These are phyloP conservation scores for Orientallactaga bullata DNA, from an alignment of 2,113 vertebrate species.

Conservation along the genomic window DNA sequence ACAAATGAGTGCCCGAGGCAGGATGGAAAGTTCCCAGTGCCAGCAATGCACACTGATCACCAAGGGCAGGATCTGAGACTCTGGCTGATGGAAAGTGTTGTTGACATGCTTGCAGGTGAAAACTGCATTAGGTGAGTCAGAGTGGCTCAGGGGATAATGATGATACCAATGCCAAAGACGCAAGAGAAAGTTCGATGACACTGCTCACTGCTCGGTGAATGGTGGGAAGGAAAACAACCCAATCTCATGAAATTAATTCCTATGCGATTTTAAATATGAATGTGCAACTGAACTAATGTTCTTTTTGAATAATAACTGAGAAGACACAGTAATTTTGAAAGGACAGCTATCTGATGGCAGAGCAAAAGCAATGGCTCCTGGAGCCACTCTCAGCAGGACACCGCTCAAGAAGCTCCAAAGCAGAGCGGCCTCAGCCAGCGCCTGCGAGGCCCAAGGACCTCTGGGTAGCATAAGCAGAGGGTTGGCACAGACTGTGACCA, in stretches of 20 bases:
- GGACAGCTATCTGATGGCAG: background rate
- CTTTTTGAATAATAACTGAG: conserved; percentile 6
- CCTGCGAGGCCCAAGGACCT: background rate
- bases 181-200: background rate
- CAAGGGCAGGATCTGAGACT: conserved; percentile 21
- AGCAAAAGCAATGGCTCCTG: background rate
- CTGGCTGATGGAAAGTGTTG: background rate
- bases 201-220: conserved; percentile 21
- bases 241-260: conserved; percentile 32
- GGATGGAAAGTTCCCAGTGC: background rate
- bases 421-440: background rate
- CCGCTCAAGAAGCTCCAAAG: background rate
- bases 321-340: background rate
- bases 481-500: background rate
- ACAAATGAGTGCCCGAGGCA: background rate
- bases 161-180: background rate
- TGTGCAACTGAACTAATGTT: conserved; percentile 55
- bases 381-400: background rate
- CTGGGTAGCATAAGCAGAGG: background rate
- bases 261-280: conserved; percentile 74
- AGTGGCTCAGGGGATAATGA: background rate
- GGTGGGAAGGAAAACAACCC: conserved; percentile 24
- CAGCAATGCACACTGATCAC: background rate
- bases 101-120: conserved; percentile 45
- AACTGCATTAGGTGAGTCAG: conserved; percentile 66